phyloP scores from a whole-genome alignment of 2,888 invertebrate genomes.

The Patella caerulea region DNA sequence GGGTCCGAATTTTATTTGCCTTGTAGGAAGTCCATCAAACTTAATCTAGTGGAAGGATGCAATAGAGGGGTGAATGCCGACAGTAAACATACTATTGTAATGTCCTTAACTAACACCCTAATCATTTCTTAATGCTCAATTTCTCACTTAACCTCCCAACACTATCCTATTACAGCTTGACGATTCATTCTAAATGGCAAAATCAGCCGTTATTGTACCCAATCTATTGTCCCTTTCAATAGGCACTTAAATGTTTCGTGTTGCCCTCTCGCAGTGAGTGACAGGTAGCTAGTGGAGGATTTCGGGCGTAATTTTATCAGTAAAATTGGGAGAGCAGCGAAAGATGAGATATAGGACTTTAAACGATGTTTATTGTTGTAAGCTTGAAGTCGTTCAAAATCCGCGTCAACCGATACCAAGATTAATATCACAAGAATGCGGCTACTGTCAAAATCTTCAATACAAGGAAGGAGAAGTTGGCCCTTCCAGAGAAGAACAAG shows the following conservation, averaged over 20 bases:
- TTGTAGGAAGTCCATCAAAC: conserved; percentile 17
- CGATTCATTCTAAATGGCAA: background rate
- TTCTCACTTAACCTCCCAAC: conserved; percentile 17
- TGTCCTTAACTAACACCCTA: conserved; percentile 15
- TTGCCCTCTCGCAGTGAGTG: background rate
- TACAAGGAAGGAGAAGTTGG: background rate
- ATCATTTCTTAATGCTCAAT: conserved; percentile 19
- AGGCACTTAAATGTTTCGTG: conserved; percentile 1
- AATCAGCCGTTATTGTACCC: background rate
- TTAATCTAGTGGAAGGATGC: conserved; percentile 23
- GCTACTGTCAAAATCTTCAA: background rate
- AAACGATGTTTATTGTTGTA: background rate
- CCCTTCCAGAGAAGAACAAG: conserved; percentile 1
- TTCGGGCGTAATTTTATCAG: background rate
- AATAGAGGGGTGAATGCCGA: conserved; percentile 9
- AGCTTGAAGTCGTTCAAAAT: background rate
- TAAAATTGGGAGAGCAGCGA: background rate
- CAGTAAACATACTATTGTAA: conserved; percentile 18
- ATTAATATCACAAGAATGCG: conserved; percentile 4
- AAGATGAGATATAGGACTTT: background rate
- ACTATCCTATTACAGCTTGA: conserved; percentile 25
- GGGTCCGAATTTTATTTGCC: conserved; percentile 18
- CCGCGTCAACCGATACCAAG: background rate
- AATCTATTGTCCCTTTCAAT: background rate
- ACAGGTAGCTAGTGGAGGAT: background rate